phyloP scores from a whole-genome alignment of 2,113 vertebrate species.

The Pao palembangensis region DNA sequence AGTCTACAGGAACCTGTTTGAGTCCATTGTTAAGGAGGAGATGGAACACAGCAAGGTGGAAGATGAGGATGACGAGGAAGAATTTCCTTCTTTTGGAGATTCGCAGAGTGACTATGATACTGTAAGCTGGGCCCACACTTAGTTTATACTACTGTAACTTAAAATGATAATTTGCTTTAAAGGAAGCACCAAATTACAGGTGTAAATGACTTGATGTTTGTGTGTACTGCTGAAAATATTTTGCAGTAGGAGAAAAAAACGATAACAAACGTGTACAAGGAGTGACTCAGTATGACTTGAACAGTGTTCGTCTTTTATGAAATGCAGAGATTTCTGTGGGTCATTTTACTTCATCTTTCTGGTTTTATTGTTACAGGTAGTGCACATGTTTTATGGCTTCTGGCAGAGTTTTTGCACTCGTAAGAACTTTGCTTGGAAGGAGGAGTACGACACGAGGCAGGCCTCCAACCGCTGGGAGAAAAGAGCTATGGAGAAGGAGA shows the following conservation, averaged over 20 bases:
- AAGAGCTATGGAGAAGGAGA: conserved; percentile 97
- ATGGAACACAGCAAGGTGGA: conserved; percentile 76
- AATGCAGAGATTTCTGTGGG: neutral
- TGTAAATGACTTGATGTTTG: no score
- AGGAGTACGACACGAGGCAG: conserved; percentile 92
- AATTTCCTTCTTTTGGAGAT: conserved; percentile 87
- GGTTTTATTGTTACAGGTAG: conserved; percentile 74
- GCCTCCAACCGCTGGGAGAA: conserved; percentile 97
- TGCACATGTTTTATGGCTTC: conserved; percentile 91
- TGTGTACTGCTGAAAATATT: neutral
- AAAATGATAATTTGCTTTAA: no score
- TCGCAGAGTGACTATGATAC: conserved; percentile 91
- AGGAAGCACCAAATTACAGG: no score
- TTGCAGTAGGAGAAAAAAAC: neutral
- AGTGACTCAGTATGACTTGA: no score
- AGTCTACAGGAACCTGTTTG: conserved; percentile 88
- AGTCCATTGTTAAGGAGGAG: conserved; percentile 88
- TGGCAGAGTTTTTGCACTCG: conserved; percentile 98
- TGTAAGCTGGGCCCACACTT: conserved; percentile 69
- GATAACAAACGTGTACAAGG: no score
- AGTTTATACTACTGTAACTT: no score
- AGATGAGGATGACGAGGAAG: conserved; percentile 76
- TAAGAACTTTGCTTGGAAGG: conserved; percentile 94
- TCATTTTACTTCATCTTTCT: neutral
- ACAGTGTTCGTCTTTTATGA: neutral